Percentiles rank a stretch among this genome's conserved stretches.
Evolutionary conservation across 2,113 vertebrate genomes (phyloP).

Genomic region (Crypturellus undulatus): DNA sequence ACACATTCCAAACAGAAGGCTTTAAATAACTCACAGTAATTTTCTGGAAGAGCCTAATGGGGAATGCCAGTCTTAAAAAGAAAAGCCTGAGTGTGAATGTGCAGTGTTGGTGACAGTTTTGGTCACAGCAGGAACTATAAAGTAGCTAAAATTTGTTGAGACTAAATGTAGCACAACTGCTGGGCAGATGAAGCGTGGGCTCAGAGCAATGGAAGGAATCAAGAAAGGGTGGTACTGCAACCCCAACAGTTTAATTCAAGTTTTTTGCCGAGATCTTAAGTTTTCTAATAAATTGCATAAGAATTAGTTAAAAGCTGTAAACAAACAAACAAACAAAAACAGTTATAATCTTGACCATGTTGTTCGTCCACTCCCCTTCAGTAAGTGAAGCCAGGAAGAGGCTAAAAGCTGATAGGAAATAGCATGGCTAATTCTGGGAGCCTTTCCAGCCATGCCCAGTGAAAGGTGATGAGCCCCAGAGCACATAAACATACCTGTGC

Average conservation of each 20-base stretch:
- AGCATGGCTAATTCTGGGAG: conserved; percentile 11
- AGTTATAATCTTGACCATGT: not conserved
- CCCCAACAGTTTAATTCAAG: not conserved
- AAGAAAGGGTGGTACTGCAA: not conserved
- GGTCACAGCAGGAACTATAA: not conserved
- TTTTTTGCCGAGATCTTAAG: not conserved
- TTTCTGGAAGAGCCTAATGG: conserved; percentile 2
- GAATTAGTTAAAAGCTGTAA: not conserved
- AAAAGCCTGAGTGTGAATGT: not conserved
- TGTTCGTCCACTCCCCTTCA: not conserved
- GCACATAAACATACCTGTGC: not conserved
- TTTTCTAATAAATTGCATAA: not conserved
- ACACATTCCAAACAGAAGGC: conserved; percentile 17
- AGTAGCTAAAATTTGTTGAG: not conserved
- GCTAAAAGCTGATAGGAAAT: not conserved
- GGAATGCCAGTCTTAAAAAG: not conserved
- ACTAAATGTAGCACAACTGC: not conserved
- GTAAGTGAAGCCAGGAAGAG: not conserved
- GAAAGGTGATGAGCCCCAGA: not conserved
- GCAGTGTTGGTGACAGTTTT: not conserved
- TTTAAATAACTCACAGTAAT: conserved; percentile 59
- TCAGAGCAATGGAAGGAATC: not conserved
- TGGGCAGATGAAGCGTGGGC: not conserved
- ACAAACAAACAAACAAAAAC: not conserved
- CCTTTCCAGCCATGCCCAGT: not conserved